A percentile compares a stretch with the other conserved stretches of the same genome.
Evolutionary conservation across 2,113 vertebrate genomes (phyloP).

Genomic region (Nettapus auritus): DNA sequence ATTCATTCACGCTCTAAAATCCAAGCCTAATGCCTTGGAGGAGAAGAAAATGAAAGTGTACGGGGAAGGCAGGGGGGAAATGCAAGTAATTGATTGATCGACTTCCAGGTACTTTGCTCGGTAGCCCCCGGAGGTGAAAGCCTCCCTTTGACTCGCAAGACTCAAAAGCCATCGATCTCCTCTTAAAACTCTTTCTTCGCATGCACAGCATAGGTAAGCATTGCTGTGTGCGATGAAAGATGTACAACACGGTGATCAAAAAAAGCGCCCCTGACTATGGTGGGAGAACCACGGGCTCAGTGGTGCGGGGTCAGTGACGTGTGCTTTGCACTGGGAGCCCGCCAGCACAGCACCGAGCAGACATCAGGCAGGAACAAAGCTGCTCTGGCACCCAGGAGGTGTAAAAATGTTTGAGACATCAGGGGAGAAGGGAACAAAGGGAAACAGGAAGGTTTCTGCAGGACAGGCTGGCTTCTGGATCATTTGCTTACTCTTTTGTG

Average conservation of each 20-base stretch:
- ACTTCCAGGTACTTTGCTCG: constrained; percentile 5
- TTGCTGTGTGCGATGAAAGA: neutral
- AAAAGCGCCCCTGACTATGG: neutral
- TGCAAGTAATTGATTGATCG: neutral
- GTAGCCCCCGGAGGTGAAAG: neutral
- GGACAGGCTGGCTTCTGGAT: neutral
- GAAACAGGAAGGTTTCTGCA: neutral
- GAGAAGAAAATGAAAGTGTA: neutral
- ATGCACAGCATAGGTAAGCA: neutral
- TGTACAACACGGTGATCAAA: neutral
- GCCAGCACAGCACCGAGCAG: neutral
- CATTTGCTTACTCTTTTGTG: neutral
- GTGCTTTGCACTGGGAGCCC: neutral
- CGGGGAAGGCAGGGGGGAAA: neutral
- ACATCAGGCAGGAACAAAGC: neutral
- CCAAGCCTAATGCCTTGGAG: neutral
- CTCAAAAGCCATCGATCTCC: constrained; percentile 26
- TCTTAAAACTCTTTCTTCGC: neutral
- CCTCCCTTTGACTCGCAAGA: neutral
- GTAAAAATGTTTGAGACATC: neutral
- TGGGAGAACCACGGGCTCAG: neutral
- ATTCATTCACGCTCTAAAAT: neutral
- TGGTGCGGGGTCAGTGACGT: neutral
- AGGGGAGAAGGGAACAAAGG: neutral
- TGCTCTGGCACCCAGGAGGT: neutral